phyloP scores from a whole-genome alignment of 2,797 vertebrate genomes.

The Mormyrops attenuatus region DNA sequence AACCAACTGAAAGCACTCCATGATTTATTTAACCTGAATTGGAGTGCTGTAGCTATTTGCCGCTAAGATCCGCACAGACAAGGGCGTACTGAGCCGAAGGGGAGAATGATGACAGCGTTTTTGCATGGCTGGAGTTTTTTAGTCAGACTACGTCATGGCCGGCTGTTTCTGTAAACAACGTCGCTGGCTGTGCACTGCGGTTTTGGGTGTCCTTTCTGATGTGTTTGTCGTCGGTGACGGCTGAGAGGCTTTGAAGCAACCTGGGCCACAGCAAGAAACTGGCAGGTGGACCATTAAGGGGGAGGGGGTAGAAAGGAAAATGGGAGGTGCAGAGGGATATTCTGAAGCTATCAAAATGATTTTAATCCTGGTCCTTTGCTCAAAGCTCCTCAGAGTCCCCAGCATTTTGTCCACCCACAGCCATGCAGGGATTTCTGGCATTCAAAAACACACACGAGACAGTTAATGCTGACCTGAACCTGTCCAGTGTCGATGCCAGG shows the following conservation, averaged over 20 bases:
- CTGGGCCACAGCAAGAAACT: neutral
- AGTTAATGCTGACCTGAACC: neutral
- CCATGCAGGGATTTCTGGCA: neutral
- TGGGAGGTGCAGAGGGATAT: neutral
- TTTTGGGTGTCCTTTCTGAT: neutral
- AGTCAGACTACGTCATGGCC: constrained; percentile 9
- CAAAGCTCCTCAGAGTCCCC: neutral
- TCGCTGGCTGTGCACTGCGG: neutral
- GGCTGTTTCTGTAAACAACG: neutral
- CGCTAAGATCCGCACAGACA: neutral
- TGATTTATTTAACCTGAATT: neutral
- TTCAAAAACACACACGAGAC: neutral
- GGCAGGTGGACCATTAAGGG: neutral
- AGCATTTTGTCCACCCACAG: neutral
- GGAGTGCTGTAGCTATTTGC: neutral
- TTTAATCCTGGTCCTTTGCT: neutral
- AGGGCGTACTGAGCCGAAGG: neutral
- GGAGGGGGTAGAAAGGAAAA: neutral
- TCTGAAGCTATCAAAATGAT: neutral
- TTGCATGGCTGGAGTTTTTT: constrained; percentile 1
- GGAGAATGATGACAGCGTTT: neutral
- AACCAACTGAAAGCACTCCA: neutral
- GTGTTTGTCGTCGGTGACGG: constrained; percentile 4
- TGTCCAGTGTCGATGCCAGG: neutral
- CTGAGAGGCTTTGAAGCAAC: neutral